Percentiles rank a stretch among this genome's conserved stretches.
phyloP scores from a whole-genome alignment of 1,140 invertebrate genomes.

The Venturia canescens region DNA sequence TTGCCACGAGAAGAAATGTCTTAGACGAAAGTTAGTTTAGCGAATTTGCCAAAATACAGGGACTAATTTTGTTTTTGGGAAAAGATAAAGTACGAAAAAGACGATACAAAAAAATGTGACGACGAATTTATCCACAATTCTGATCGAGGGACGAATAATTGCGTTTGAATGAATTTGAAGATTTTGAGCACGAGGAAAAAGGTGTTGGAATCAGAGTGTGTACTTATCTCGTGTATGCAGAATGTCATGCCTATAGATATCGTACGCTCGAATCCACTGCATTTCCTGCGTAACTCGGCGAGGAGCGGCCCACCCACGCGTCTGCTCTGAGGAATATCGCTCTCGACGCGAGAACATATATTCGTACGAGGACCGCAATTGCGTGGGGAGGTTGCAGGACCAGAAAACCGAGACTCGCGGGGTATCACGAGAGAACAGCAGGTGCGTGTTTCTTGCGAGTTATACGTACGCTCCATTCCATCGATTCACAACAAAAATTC shows the following conservation, averaged over 20 bases:
- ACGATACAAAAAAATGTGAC: too few relatives aligned
- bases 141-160: too few relatives aligned
- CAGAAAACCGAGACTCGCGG: background rate
- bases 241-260: constrained; percentile 8
- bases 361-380: constrained; percentile 1
- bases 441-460: constrained; percentile 3
- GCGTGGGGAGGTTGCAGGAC: constrained; percentile 12
- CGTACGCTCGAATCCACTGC: constrained; percentile 13
- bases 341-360: background rate
- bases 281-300: constrained; percentile 59
- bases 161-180: too few relatives aligned
- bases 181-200: too few relatives aligned
- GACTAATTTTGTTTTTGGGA: too few relatives aligned
- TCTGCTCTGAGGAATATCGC: constrained; percentile 32
- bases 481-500: background rate
- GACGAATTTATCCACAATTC: too few relatives aligned
- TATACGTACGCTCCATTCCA: constrained; percentile 18
- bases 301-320: constrained; percentile 60
- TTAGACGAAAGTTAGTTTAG: background rate
- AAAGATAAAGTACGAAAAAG: too few relatives aligned
- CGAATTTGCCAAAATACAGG: too few relatives aligned
- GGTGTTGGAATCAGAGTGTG: too few relatives aligned
- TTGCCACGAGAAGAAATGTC: background rate
- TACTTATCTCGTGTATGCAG: too few relatives aligned
- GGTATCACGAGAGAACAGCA: constrained; percentile 6